These are phyloP conservation scores for Drosophila neonasuta DNA, from an alignment of 2,888 invertebrate genomes.

Conservation along the genomic window DNA sequence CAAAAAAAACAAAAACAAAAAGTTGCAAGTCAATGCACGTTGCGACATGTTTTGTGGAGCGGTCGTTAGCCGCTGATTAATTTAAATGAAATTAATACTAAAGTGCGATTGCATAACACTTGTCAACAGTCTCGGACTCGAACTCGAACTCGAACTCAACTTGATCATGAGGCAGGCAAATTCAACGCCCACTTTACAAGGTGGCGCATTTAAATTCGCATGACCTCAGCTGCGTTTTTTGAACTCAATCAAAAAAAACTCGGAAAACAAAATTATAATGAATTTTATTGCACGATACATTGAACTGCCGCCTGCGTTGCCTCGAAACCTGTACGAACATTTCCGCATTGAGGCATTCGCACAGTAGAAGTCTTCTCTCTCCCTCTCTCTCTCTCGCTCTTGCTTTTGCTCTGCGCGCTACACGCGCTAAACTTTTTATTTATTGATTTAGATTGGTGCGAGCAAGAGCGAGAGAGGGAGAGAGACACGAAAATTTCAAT, in stretches of 20 bases:
- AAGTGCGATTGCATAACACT: constrained; percentile 40
- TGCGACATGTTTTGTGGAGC: constrained; percentile 25
- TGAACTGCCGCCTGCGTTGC: constrained; percentile 57
- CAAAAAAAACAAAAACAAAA: neutral
- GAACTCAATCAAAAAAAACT: constrained; percentile 56
- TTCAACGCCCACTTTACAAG: constrained; percentile 69
- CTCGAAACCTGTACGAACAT: constrained; percentile 71
- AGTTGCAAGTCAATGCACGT: constrained; percentile 40
- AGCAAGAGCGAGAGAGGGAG: constrained; percentile 38
- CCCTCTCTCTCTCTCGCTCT: constrained; percentile 10
- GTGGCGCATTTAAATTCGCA: constrained; percentile 38
- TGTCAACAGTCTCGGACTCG: constrained; percentile 22
- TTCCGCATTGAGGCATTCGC: constrained; percentile 66
- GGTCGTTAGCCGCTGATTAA: constrained; percentile 36
- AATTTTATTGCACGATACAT: constrained; percentile 68
- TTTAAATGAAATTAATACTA: constrained; percentile 39
- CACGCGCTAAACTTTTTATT: constrained; percentile 69
- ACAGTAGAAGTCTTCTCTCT: constrained; percentile 20
- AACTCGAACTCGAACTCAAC: constrained; percentile 13
- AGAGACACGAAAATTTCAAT: constrained; percentile 64
- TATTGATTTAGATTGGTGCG: constrained; percentile 60
- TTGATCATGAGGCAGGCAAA: constrained; percentile 21
- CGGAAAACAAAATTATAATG: constrained; percentile 36
- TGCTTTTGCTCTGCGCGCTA: constrained; percentile 8
- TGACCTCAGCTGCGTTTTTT: constrained; percentile 76